Base-by-base conservation (phyloP, 1,140 invertebrate species). In the Arctopsyche grandis region DNA sequence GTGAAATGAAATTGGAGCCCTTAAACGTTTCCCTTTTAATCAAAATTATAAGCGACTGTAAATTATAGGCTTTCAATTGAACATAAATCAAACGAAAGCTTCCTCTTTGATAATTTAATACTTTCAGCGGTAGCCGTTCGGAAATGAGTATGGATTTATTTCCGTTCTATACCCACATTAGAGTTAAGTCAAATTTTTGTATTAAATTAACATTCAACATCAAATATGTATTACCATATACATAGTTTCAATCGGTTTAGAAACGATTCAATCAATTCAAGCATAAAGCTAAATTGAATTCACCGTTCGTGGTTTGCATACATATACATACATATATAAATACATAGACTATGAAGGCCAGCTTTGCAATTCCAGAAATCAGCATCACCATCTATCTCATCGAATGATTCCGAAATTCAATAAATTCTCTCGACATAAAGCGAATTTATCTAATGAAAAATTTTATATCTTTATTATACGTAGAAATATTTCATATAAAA, bases 31-130 rank as follows among this genome's bases (percentile, higher is more conserved):
- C 19, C 16, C 56, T 19, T 60, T 60, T 60, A 16, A 60, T 60
- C 56, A 60, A 21, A 60, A 60, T 60, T 60, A 60, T 60, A 19
- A 60, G 56, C 21, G 56, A 60, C 56, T 60, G n/a, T 60, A 60
- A 60, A 60, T 60, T 60, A 60, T 60, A 60, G 19, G 56, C 56
- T 60, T 9, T 5, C 56, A 19, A 19, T 60, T 19, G 56, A 60
- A 60, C 19, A 60, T 60, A 60, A 60, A 60, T 60, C 56, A 60
- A 19, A 60, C 56, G 19, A 60, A 60, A 60, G 56, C 21, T 60
- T 19, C 56, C 56, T 60, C 56, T 60, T 60, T 60, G 56, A 60
- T 60, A 60, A 60, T 4, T 38, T 19, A 52, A 5, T 60, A 60
- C 19, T 60, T 60, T 19, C 56, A 21, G 56, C 9, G 9, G 9